Percentiles rank a stretch among this genome's conserved stretches.
Conservation (phyloP, 2,113 vertebrate genomes). For the Myodes glareolus region DNA sequence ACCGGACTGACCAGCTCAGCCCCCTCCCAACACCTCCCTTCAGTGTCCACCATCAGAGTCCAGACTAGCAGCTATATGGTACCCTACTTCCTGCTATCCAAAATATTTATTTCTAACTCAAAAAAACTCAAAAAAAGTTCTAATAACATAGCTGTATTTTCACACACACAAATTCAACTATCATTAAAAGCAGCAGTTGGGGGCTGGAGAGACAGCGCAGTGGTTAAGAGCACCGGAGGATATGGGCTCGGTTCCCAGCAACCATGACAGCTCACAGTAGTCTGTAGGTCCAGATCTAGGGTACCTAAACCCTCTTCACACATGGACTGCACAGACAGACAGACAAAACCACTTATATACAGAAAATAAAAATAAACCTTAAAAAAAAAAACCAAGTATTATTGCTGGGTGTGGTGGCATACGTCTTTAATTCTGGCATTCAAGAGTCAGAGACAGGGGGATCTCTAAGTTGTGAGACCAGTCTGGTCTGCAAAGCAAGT, state of each 20-base stretch:
- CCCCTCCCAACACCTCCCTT: not conserved
- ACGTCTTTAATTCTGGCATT: not conserved
- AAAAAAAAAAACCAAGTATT: not conserved
- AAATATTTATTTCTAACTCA: not conserved
- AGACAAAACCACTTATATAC: not conserved
- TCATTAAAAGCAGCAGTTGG: too few species aligned
- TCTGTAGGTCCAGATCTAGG: not conserved
- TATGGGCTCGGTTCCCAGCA: not conserved
- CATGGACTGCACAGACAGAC: not conserved
- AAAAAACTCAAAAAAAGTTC: not conserved
- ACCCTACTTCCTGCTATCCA: not conserved
- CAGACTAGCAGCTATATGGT: not conserved
- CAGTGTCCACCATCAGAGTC: not conserved
- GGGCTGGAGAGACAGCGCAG: not conserved
- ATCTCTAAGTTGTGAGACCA: not conserved
- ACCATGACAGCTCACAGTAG: not conserved
- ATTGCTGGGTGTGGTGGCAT: not conserved
- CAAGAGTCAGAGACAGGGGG: not conserved
- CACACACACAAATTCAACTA: not conserved
- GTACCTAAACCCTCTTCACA: not conserved
- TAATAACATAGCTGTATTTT: not conserved
- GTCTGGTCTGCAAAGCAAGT: not conserved
- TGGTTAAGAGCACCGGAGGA: not conserved
- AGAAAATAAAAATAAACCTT: not conserved
- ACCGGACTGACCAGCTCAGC: not conserved